A percentile compares a stretch with the other conserved stretches of the same genome.
These are phyloP conservation scores for Chrysoperla carnea DNA, from an alignment of 1,140 invertebrate species.

Conservation along the genomic window DNA sequence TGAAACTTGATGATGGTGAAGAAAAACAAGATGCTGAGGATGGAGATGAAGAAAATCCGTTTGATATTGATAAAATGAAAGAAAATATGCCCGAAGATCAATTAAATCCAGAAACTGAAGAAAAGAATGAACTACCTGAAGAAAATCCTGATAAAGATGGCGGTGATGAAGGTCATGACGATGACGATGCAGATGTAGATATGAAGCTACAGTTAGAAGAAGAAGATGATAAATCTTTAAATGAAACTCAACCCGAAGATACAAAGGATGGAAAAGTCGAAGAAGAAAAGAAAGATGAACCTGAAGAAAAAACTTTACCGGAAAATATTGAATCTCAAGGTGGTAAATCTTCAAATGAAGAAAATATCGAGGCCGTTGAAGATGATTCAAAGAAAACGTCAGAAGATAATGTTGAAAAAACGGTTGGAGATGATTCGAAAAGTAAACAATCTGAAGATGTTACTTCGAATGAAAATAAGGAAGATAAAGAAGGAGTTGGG, in stretches of 20 bases:
- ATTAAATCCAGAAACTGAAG: conserved; percentile 9
- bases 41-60: conserved; percentile 52
- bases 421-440: too few species aligned
- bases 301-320: conserved; percentile 19
- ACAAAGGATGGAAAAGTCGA: conserved; percentile 11
- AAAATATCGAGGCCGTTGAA: conserved; percentile 23
- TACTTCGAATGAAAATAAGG: conserved; percentile 22
- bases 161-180: conserved; percentile 15
- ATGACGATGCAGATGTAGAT: conserved; percentile 22
- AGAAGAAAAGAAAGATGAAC: conserved; percentile 16
- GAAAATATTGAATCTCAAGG: conserved; percentile 16
- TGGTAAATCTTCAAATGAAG: conserved; percentile 21
- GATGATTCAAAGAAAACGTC: conserved; percentile 21
- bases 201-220: conserved; percentile 25
- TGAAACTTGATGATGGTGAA: conserved; percentile 64
- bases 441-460: conserved; percentile 17
- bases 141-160: conserved; percentile 23
- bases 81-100: conserved; percentile 15
- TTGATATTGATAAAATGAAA: conserved; percentile 67
- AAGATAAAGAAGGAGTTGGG: conserved; percentile 26
- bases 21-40: conserved; percentile 34
- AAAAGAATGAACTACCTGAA: conserved; percentile 17
- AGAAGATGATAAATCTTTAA: conserved; percentile 14
- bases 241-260: conserved; percentile 5
- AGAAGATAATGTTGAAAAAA: conserved; percentile 14